Evolutionary conservation across 1,140 invertebrate species (phyloP).

Genomic region (Drosophila santomea): DNA sequence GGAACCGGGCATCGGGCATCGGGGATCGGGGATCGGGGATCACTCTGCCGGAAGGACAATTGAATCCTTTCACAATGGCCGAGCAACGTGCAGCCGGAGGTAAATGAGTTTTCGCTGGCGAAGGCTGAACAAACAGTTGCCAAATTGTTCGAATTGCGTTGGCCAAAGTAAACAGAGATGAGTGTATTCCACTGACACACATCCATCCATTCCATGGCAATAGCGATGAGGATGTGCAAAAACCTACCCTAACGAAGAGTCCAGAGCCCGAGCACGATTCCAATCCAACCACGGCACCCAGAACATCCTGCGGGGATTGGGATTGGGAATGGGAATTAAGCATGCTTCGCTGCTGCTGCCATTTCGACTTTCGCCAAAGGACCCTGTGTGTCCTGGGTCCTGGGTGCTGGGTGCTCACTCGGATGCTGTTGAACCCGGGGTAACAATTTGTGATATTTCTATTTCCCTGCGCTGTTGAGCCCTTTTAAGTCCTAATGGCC

Average conservation of each 20-base stretch:
- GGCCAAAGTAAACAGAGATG: conserved; percentile 77
- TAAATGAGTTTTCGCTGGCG: conserved; percentile 58
- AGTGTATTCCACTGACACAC: conserved; percentile 68
- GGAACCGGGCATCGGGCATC: not conserved
- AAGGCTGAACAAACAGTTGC: conserved; percentile 82
- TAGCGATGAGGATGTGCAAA: conserved; percentile 48
- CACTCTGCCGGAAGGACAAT: conserved; percentile 46
- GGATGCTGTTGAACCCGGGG: conserved; percentile 61
- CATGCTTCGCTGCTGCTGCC: conserved; percentile 82
- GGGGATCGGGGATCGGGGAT: conserved; percentile 21
- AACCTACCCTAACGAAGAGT: conserved; percentile 73
- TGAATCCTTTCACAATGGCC: conserved; percentile 67
- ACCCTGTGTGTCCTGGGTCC: conserved; percentile 29
- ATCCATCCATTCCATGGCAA: conserved; percentile 24
- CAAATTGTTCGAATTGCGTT: conserved; percentile 79
- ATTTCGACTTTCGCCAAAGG: conserved; percentile 79
- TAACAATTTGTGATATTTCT: conserved; percentile 54
- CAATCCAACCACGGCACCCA: conserved; percentile 36
- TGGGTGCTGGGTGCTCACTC: conserved; percentile 21
- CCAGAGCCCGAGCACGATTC: conserved; percentile 2
- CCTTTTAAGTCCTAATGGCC: conserved; percentile 84
- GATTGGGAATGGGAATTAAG: conserved; percentile 83
- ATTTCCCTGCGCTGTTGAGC: conserved; percentile 73
- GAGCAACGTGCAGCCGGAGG: conserved; percentile 28
- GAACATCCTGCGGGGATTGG: conserved; percentile 50